Evolutionary conservation across 2,888 invertebrate genomes (phyloP), one percentile per base, ranked within the genome.

Genomic region (Meganola albula): DNA sequence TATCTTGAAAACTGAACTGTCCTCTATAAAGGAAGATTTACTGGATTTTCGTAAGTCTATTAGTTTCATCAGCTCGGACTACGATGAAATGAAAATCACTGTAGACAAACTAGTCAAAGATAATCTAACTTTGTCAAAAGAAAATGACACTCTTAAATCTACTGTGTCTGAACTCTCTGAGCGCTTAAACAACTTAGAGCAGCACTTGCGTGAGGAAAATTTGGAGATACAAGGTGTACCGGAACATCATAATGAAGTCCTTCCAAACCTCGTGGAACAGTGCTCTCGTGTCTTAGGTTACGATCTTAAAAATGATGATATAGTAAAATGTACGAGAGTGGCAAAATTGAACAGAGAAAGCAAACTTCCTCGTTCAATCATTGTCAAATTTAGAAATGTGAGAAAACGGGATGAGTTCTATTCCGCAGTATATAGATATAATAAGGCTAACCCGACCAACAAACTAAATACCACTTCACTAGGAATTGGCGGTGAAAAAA

Each of bases 201-300:
- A 27, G 7, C 27, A 27, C 8, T 8, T 18, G 11, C 14, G 27
- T 3, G 27, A 27, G 6, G 20, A 27, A 7, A 27, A 27, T 8
- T 10, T 27, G n/a, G 27, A 27, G 27, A 18, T 27, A 2, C 27
- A 27, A 18, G 27, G 27, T 2, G 10, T 27, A 3, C 27, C 18
- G 6, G 18, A 27, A 9, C 14, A 27, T 10, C n/a, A 18, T 6
- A 27, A 18, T 10, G 27, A 27, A 11, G 20, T 18, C 8, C 3
- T 27, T 2, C 2, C 11, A 2, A 20, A 3, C 12, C 10, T 21
- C 4, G 2, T 27, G 2, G 2, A 21, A 3, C 10, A 27, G 5
- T 11, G 10, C 9, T 11, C 21, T n/a, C 8, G 21, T n/a, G 12
- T 27, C 2, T n/a, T 27, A 12, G 10, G 11, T n/a, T 9, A 11